phyloP scores from a whole-genome alignment of 1,140 invertebrate species.

The Leguminivora glycinivorella region DNA sequence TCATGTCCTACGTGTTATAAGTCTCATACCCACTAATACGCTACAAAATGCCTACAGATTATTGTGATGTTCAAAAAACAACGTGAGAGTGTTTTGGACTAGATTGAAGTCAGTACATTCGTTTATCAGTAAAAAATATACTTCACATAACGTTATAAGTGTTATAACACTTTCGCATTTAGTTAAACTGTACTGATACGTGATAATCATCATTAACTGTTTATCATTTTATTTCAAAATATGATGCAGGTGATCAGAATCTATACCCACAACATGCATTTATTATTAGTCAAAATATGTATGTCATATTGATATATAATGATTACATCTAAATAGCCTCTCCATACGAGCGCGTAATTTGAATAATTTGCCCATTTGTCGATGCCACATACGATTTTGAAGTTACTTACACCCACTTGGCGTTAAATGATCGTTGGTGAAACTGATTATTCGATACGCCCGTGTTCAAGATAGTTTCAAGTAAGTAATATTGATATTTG shows the following conservation, averaged over 20 bases:
- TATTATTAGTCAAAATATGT: conserved; percentile 17
- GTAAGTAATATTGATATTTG: not conserved
- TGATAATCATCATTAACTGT: no score
- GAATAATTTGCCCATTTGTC: conserved; percentile 33
- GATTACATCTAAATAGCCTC: conserved; percentile 8
- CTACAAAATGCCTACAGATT: not conserved
- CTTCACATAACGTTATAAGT: no score
- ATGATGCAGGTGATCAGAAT: not conserved
- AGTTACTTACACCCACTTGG: conserved; percentile 39
- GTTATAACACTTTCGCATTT: no score
- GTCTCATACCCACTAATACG: no score
- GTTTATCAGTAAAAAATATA: no score
- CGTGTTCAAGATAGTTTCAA: conserved; percentile 38
- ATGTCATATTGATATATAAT: conserved; percentile 19
- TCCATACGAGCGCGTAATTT: conserved; percentile 22
- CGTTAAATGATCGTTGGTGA: conserved; percentile 34
- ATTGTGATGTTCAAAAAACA: no score
- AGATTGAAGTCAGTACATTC: no score
- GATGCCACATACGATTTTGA: conserved; percentile 33
- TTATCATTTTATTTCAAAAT: no score
- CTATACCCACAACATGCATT: conserved; percentile 5
- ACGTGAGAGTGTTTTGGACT: no score
- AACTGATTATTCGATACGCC: conserved; percentile 41
- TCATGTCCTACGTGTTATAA: no score
- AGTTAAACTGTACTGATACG: no score